Conservation (phyloP, 2,888 invertebrate genomes). For the Synanthedon myopaeformis region DNA sequence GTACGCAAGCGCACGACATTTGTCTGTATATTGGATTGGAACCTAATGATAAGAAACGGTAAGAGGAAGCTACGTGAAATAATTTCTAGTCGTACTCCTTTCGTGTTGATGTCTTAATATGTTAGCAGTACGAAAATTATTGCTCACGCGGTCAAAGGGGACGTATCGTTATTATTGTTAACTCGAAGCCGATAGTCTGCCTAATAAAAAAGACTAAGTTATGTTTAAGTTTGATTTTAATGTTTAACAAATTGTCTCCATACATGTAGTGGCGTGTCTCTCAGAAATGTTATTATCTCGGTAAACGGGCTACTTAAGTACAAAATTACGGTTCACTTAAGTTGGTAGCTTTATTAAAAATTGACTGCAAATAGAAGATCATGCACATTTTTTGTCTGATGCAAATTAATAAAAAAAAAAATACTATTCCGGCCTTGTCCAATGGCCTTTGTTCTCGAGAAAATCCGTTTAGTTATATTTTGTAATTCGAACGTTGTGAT, state of each 20-base stretch:
- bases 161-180: conserved; percentile 26
- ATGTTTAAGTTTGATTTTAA: conserved; percentile 51
- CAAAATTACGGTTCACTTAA: not conserved
- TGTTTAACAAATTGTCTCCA: conserved; percentile 35
- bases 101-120: conserved; percentile 59
- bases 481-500: conserved; percentile 4
- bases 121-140: conserved; percentile 66
- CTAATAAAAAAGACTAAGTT: conserved; percentile 59
- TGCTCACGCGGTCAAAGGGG: conserved; percentile 27
- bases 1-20: no score
- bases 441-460: conserved; percentile 19
- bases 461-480: not conserved
- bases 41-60: conserved; percentile 9
- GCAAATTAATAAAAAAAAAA: conserved; percentile 16
- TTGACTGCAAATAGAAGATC: not conserved
- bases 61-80: conserved; percentile 23
- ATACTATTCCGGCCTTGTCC: conserved; percentile 31
- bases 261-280: conserved; percentile 49
- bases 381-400: conserved; percentile 13
- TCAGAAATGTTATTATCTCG: conserved; percentile 16
- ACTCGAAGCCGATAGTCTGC: conserved; percentile 50
- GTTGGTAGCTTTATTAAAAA: not conserved
- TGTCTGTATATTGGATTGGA: no score
- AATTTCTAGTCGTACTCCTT: conserved; percentile 65
- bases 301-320: not conserved